Evolutionary conservation across 2,113 vertebrate genomes (phyloP), one percentile per base, ranked within the genome.

Genomic region (Sapajus apella): DNA sequence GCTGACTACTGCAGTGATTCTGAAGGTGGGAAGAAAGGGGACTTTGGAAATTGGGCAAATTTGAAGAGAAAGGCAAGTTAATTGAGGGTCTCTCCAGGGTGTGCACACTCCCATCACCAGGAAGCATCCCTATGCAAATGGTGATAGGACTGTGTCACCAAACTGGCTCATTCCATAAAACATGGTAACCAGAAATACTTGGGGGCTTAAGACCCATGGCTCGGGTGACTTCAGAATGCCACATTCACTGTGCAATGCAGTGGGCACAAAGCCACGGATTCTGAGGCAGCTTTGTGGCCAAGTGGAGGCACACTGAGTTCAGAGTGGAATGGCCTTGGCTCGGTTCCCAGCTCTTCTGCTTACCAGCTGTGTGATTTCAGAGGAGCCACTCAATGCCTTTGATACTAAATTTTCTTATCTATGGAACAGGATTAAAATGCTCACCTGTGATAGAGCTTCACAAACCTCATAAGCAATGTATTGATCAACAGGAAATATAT

Each of bases 181-280:
- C 32, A 0, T 79, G 27, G 52, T 35, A 79, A 70, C 11, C n/a
- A 37, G 58, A 94, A 45, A 32, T 52, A n/a, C 45, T 11, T 75
- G 32, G 27, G 10, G 21, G 9, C 70, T 43, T 77, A 27, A 35
- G 43, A 56, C 83, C 50, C 43, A 10, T 0, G 0, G 9, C 58
- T 40, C 5, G 16, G 47, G 43, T 47, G 16, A 23, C 47, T 45
- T 96, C 30, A 32, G 23, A 82, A 40, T 45, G 70, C 70, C 4
- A 1, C 0, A 3, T 40, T 12, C 25, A 32, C 4, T 3, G 3
- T 11, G 43, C 3, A 0, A 0, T 30, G n/a, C 35, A 30, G 16
- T 30, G 23, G 21, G 25, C 93, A 81, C 40, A 30, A 23, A 73
- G 6, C 47, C 64, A 8, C 8, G 0, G 7, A 23, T 50, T 66